Evolutionary conservation across 2,888 invertebrate genomes (phyloP).

Genomic region (Petrolisthes cinctipes): DNA sequence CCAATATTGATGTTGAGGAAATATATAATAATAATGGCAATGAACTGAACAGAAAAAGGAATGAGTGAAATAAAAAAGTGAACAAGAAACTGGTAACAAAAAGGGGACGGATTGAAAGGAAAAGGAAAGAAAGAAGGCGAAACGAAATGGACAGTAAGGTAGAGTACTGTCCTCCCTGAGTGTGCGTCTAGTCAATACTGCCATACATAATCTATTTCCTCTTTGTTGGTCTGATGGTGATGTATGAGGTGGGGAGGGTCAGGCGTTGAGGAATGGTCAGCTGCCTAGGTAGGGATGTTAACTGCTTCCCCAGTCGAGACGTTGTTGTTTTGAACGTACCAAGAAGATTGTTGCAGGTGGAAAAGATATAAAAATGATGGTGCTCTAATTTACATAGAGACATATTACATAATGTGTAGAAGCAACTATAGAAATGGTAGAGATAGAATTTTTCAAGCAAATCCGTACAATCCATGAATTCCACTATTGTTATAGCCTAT

Average conservation of each 20-base stretch:
- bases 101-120: background rate
- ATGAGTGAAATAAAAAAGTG: background rate
- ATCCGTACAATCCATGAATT: too few relatives aligned
- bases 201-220: constrained; percentile 1
- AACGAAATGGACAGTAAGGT: background rate
- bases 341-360: too few relatives aligned
- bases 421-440: too few relatives aligned
- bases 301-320: background rate
- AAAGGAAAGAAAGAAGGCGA: background rate
- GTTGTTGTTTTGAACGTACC: too few relatives aligned
- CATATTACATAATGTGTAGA: too few relatives aligned
- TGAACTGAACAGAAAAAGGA: too few relatives aligned
- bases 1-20: background rate
- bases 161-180: background rate
- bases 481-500: too few relatives aligned
- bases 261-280: background rate
- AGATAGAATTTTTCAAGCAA: too few relatives aligned
- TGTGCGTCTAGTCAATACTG: background rate
- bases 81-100: background rate
- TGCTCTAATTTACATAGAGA: too few relatives aligned
- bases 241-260: background rate
- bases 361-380: too few relatives aligned
- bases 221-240: constrained; percentile 7
- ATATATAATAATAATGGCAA: too few relatives aligned
- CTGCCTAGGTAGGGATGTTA: background rate